phyloP scores from a whole-genome alignment of 2,113 vertebrate species.

The Malurus alboscapulatus region DNA sequence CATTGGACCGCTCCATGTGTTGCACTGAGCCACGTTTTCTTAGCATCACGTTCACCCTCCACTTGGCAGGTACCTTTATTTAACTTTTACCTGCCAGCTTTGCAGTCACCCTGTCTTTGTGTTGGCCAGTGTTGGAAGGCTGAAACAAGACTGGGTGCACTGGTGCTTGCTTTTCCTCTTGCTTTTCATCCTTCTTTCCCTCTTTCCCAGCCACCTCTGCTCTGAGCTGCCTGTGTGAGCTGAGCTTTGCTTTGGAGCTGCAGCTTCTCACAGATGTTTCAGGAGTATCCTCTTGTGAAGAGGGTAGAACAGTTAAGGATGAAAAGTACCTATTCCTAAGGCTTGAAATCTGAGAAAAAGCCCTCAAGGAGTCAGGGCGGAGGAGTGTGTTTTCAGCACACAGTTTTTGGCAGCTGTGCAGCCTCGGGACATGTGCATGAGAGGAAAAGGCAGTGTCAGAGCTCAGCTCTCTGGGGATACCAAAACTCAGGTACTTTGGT shows the following conservation, averaged over 20 bases:
- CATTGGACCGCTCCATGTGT: background rate
- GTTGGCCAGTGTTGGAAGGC: background rate
- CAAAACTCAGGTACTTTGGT: background rate
- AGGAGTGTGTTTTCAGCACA: background rate
- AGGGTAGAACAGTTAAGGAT: background rate
- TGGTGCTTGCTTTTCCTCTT: background rate
- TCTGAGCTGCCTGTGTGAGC: background rate
- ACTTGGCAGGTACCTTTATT: background rate
- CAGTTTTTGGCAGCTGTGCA: background rate
- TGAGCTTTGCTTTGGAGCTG: background rate
- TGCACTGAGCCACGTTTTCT: background rate
- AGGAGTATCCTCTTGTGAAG: background rate
- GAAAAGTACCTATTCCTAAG: background rate
- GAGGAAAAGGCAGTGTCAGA: background rate
- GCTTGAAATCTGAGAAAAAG: background rate
- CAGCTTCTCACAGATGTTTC: background rate
- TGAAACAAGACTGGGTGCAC: background rate
- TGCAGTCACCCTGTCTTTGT: background rate
- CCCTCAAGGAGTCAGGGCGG: background rate
- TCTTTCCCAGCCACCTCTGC: background rate
- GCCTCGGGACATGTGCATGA: accelerated
- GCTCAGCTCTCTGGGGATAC: background rate
- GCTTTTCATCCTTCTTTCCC: background rate
- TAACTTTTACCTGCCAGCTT: conserved; percentile 27
- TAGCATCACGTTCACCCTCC: background rate